phyloP scores from a whole-genome alignment of 1,140 invertebrate genomes.

The Pogonomyrmex californicus region DNA sequence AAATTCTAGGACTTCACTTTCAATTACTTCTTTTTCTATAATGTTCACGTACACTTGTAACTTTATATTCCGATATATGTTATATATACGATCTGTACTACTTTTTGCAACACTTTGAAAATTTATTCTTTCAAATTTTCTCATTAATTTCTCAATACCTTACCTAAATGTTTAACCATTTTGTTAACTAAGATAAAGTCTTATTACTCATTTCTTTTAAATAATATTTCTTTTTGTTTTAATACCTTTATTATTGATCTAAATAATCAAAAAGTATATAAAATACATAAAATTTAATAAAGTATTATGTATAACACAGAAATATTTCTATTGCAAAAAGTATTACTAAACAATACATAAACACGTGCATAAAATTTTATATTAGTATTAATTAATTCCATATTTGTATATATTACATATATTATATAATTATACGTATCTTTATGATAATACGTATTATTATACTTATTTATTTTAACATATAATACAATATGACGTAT shows the following conservation, averaged over 20 bases:
- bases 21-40: constrained; percentile 22
- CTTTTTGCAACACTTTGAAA: not conserved
- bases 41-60: constrained; percentile 26
- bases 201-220: constrained; percentile 2
- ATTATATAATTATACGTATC: not conserved
- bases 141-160: not conserved
- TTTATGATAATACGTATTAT: not conserved
- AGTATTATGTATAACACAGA: not conserved
- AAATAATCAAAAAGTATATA: not conserved
- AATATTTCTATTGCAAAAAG: not conserved
- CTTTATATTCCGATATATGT: constrained; percentile 11
- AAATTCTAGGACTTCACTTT: constrained; percentile 13
- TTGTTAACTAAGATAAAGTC: not conserved
- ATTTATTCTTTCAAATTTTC: not conserved
- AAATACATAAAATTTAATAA: not conserved
- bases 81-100: not conserved
- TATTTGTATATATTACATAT: not conserved
- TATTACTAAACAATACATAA: not conserved
- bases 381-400: no score
- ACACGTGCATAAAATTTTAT: not conserved
- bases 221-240: not conserved
- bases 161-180: not conserved
- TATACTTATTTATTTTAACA: not conserved
- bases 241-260: not conserved
- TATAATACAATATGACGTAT: not conserved